Percentiles rank a stretch among this genome's conserved stretches.
Evolutionary conservation across 2,888 invertebrate genomes (phyloP).

Genomic region (Trichogramma evanescens): DNA sequence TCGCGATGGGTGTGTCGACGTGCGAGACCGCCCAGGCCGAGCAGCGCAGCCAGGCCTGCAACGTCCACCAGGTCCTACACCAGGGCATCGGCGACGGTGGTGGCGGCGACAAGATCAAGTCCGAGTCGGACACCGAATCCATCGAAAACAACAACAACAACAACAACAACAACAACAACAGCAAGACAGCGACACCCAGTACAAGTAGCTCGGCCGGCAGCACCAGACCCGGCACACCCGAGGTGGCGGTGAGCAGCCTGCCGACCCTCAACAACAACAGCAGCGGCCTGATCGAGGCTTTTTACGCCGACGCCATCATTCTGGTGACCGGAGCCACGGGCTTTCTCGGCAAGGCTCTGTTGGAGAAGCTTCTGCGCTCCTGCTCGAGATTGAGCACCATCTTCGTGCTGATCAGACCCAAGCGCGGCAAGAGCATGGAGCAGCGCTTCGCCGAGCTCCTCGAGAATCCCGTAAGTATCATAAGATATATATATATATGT

Average conservation of each 20-base stretch:
- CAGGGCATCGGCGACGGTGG: constrained; percentile 20
- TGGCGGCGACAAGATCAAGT: constrained; percentile 22
- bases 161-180: background rate
- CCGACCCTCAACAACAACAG: background rate
- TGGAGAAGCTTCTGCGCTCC: constrained; percentile 85
- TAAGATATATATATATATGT: background rate
- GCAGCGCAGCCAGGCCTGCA: background rate
- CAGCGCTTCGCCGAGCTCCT: constrained; percentile 68
- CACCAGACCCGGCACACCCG: too few relatives aligned
- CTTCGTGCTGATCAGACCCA: constrained; percentile 75
- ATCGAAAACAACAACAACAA: background rate
- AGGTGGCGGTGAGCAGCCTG: background rate
- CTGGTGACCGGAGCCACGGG: constrained; percentile 67
- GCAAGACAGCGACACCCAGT: too few relatives aligned
- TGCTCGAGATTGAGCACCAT: constrained; percentile 72
- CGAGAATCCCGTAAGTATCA: constrained; percentile 57
- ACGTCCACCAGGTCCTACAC: constrained; percentile 10
- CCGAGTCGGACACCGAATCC: constrained; percentile 22
- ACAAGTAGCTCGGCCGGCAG: too few relatives aligned
- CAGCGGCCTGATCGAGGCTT: constrained; percentile 43
- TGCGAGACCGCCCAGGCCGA: constrained; percentile 16
- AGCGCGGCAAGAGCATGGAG: constrained; percentile 62
- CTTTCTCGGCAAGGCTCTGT: constrained; percentile 87
- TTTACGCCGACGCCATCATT: constrained; percentile 52
- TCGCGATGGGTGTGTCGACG: constrained; percentile 35